phyloP scores from a whole-genome alignment of 2,113 vertebrate genomes.

The Burhinus oedicnemus region DNA sequence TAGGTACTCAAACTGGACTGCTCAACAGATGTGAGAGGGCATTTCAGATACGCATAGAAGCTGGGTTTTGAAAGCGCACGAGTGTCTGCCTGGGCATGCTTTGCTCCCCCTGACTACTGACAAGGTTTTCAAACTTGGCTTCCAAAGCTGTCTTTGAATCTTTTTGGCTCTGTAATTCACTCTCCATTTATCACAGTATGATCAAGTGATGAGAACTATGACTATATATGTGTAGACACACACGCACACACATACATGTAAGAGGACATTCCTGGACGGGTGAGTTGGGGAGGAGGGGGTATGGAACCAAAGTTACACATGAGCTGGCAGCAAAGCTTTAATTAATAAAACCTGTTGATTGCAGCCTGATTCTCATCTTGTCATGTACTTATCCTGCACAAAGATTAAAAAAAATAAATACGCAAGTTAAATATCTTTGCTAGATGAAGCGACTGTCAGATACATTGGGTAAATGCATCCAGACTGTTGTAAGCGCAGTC shows the following conservation, averaged over 20 bases:
- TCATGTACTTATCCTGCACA: background rate
- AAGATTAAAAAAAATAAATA: background rate
- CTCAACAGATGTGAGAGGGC: background rate
- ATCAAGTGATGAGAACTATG: background rate
- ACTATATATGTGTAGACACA: background rate
- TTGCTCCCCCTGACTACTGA: background rate
- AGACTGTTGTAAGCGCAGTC: rapidly evolving
- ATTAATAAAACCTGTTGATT: background rate
- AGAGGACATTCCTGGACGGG: background rate
- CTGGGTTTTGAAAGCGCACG: background rate
- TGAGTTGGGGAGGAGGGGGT: background rate
- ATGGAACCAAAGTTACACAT: background rate
- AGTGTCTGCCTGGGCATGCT: background rate
- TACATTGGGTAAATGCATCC: rapidly evolving
- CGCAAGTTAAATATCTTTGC: background rate
- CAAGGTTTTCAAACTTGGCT: background rate
- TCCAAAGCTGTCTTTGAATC: background rate
- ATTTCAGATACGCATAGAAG: background rate
- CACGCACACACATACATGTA: rapidly evolving
- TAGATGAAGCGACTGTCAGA: background rate
- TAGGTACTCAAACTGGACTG: background rate
- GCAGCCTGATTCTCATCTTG: background rate
- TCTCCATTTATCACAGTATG: background rate
- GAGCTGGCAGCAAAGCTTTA: background rate
- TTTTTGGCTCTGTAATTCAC: background rate